Conservation (phyloP, 2,888 invertebrate species). For the Macroteleia sp. region DNA sequence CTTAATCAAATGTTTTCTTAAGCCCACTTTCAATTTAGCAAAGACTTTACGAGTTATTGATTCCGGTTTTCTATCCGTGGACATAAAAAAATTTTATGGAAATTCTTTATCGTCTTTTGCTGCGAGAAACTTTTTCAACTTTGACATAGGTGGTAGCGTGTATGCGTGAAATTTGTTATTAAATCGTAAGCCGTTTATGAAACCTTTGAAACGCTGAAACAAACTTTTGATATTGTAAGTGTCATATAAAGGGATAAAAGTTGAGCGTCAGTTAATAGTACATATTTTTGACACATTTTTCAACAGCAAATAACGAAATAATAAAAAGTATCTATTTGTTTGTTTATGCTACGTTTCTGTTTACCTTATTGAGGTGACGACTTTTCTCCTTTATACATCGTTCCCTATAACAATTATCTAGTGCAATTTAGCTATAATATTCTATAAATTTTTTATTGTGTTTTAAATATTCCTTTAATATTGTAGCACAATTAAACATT, state of each 20-base stretch:
- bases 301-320: too few relatives aligned
- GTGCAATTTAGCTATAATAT: too few relatives aligned
- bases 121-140: neutral
- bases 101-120: neutral
- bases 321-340: too few relatives aligned
- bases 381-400: too few relatives aligned
- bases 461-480: too few relatives aligned
- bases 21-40: neutral
- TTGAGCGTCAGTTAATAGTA: neutral
- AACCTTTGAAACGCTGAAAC: slow-evolving; percentile 18
- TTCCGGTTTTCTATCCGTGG: neutral
- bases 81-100: neutral
- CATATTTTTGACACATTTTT: too few relatives aligned
- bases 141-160: slow-evolving; percentile 4
- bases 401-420: too few relatives aligned
- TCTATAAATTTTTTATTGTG: too few relatives aligned
- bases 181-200: slow-evolving; percentile 26
- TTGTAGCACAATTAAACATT: too few relatives aligned
- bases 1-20: neutral
- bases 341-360: too few relatives aligned
- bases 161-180: slow-evolving; percentile 24
- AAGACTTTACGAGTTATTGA: neutral
- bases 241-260: neutral
- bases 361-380: too few relatives aligned
- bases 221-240: slow-evolving; percentile 18